phyloP scores from a whole-genome alignment of 2,113 vertebrate species.

The Ctenodactylus gundi region DNA sequence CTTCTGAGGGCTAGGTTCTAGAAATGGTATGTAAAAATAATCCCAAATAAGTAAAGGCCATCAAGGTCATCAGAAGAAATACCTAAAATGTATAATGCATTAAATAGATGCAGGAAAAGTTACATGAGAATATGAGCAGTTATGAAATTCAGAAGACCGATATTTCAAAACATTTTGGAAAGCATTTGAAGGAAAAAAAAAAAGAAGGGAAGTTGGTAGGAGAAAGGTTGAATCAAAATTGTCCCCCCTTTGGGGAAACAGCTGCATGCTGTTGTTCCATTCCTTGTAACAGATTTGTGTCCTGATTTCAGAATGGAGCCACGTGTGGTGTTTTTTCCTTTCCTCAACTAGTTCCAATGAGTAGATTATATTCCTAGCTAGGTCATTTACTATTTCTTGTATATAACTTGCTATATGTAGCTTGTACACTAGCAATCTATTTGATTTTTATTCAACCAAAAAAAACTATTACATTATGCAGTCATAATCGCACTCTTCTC shows the following conservation, averaged over 20 bases:
- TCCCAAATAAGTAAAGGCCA: background rate
- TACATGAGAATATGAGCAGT: conserved; percentile 42
- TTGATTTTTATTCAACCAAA: background rate
- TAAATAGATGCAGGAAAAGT: conserved; percentile 17
- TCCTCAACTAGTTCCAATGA: background rate
- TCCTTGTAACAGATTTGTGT: conserved; percentile 35
- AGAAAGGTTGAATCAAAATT: conserved; percentile 72
- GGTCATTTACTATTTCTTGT: background rate
- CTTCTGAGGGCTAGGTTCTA: background rate
- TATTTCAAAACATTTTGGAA: conserved; percentile 77
- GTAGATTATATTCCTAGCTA: conserved; percentile 9
- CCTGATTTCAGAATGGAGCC: conserved; percentile 59
- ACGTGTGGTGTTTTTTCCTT: background rate
- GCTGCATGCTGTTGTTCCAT: conserved; percentile 63
- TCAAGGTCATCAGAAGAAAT: conserved; percentile 17
- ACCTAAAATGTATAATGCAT: background rate
- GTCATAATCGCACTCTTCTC: background rate
- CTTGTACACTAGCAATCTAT: background rate
- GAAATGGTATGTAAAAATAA: background rate
- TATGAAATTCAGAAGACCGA: conserved; percentile 62
- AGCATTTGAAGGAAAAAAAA: conserved; percentile 40
- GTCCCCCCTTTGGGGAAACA: conserved; percentile 75
- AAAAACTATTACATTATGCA: background rate
- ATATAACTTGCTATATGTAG: background rate
- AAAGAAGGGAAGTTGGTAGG: conserved; percentile 63